Evolutionary conservation across 2,797 vertebrate genomes (phyloP).

Genomic region (Sebastes trivittatus): DNA sequence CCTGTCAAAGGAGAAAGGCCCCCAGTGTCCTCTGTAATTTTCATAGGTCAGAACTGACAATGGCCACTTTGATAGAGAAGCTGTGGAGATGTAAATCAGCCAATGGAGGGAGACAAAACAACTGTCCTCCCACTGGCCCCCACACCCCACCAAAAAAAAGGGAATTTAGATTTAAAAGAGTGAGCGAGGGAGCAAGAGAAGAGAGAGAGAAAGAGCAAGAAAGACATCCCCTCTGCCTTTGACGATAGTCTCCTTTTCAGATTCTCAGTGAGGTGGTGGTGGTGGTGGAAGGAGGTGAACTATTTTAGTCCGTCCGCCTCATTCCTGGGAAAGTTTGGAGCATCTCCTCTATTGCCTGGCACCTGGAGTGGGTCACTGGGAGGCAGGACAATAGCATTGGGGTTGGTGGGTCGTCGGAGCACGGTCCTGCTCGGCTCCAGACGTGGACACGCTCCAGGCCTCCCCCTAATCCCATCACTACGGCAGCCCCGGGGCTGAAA

Average conservation of each 20-base stretch:
- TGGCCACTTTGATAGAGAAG: conserved; percentile 84
- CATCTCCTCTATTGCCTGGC: conserved; percentile 78
- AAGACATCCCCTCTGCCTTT: conserved; percentile 65
- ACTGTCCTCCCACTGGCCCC: conserved; percentile 77
- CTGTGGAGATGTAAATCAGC: conserved; percentile 88
- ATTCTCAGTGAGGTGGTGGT: conserved; percentile 20
- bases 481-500: conserved; percentile 73
- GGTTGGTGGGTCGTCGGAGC: conserved; percentile 69
- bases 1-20: conserved; percentile 74
- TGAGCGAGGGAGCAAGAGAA: conserved; percentile 40
- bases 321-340: conserved; percentile 79
- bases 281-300: conserved; percentile 37
- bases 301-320: conserved; percentile 62
- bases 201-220: conserved; percentile 59
- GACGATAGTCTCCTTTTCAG: conserved; percentile 63
- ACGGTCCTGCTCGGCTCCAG: conserved; percentile 69
- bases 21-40: conserved; percentile 83
- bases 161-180: conserved; percentile 75
- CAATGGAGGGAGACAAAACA: conserved; percentile 82
- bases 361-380: conserved; percentile 70
- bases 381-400: conserved; percentile 69
- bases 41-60: conserved; percentile 85
- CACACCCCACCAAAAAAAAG: conserved; percentile 52
- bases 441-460: conserved; percentile 77
- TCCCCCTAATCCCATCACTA: conserved; percentile 77